Evolutionary conservation across 2,797 vertebrate genomes (phyloP).

Genomic region (Austrolebias charrua): DNA sequence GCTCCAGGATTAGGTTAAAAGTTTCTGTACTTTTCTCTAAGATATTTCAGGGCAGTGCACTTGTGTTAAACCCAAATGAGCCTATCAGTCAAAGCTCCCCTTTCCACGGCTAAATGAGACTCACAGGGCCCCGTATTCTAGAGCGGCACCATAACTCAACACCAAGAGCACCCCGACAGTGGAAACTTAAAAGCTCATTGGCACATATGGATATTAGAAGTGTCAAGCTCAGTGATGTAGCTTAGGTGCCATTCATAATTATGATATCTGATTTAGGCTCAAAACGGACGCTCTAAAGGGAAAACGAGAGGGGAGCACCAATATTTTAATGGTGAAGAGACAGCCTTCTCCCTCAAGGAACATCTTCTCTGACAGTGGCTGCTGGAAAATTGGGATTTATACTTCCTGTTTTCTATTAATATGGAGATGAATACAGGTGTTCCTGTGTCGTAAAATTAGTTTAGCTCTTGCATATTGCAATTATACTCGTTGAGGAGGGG

Average conservation of each 20-base stretch:
- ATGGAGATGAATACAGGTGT: constrained; percentile 86
- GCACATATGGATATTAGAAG: constrained; percentile 80
- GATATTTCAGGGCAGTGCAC: constrained; percentile 53
- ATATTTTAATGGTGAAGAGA: constrained; percentile 81
- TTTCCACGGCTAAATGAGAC: constrained; percentile 70
- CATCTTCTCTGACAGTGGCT: constrained; percentile 81
- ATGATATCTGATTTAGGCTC: constrained; percentile 74
- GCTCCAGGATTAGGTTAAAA: constrained; percentile 33
- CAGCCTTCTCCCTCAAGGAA: constrained; percentile 84
- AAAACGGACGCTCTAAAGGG: constrained; percentile 58
- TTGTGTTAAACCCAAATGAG: constrained; percentile 68
- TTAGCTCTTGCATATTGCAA: constrained; percentile 84
- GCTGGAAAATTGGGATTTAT: constrained; percentile 85
- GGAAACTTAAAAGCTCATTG: constrained; percentile 73
- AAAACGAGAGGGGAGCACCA: constrained; percentile 65
- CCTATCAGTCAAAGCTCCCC: constrained; percentile 62
- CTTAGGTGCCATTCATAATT: constrained; percentile 81
- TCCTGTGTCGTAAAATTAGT: constrained; percentile 82
- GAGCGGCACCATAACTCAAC: constrained; percentile 73
- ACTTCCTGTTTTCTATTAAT: constrained; percentile 85
- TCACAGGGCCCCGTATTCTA: constrained; percentile 59
- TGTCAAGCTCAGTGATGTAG: constrained; percentile 78
- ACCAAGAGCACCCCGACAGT: constrained; percentile 63
- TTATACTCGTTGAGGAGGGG: constrained; percentile 71
- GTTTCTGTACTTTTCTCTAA: constrained; percentile 49